These are phyloP conservation scores for Tigriopus californicus DNA, from an alignment of 2,888 invertebrate species.

Conservation along the genomic window DNA sequence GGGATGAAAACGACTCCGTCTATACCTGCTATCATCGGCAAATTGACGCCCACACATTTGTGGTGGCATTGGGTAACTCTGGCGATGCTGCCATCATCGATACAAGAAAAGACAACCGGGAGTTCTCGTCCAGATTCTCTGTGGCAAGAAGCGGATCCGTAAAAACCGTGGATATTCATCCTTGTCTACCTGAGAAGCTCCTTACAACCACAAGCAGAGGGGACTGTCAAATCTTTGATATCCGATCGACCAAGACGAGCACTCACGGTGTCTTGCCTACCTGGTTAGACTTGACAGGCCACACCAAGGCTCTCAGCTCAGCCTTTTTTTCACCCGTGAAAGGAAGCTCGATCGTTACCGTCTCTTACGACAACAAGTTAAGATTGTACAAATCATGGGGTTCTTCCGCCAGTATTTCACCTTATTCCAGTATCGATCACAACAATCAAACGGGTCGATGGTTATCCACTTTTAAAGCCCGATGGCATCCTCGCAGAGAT, in stretches of 20 bases:
- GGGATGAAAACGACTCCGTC: conserved; percentile 21
- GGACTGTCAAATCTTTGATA: background rate
- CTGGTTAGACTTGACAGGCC: background rate
- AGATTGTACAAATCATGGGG: background rate
- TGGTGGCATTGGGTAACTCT: conserved; percentile 26
- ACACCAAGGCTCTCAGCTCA: background rate
- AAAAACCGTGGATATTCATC: conserved; percentile 27
- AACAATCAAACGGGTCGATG: conserved; percentile 31
- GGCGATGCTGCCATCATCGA: conserved; percentile 28
- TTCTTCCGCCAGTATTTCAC: background rate
- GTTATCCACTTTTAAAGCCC: conserved; percentile 29
- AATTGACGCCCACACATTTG: conserved; percentile 22
- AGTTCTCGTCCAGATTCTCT: conserved; percentile 21
- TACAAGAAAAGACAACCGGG: conserved; percentile 21
- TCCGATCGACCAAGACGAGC: background rate
- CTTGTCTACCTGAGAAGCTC: conserved; percentile 25
- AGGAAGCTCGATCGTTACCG: background rate
- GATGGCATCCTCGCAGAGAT: conserved; percentile 30
- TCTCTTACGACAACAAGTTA: conserved; percentile 4
- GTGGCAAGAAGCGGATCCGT: conserved; percentile 20
- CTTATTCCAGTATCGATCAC: conserved; percentile 23
- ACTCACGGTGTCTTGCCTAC: background rate
- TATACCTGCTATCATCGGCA: conserved; percentile 24
- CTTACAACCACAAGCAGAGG: conserved; percentile 21
- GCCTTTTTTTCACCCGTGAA: background rate